Conservation (phyloP, 2,888 invertebrate species). For the Andrena bicolor region DNA sequence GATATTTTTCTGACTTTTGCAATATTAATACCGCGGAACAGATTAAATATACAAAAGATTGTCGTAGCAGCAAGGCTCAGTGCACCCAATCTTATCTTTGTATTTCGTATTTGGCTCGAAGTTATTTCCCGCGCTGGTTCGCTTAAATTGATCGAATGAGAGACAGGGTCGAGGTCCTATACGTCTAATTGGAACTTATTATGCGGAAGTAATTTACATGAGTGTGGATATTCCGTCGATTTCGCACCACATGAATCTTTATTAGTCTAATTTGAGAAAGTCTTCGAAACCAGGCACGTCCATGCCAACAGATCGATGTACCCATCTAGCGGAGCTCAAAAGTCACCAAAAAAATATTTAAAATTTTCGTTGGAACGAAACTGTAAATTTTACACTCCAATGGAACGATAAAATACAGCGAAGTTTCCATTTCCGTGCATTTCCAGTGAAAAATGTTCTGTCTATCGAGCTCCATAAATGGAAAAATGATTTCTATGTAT, state of each 20-base stretch:
- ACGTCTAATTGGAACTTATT: constrained; percentile 39
- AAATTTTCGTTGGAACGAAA: neutral
- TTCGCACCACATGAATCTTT: constrained; percentile 20
- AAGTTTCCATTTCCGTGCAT: neutral
- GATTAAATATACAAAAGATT: neutral
- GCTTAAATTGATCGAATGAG: constrained; percentile 14
- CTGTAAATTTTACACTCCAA: neutral
- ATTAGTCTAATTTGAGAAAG: constrained; percentile 15
- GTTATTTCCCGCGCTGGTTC: constrained; percentile 27
- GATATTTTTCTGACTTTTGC: too few species aligned
- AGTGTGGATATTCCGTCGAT: constrained; percentile 18
- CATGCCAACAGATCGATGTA: neutral
- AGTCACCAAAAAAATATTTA: neutral
- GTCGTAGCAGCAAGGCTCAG: neutral
- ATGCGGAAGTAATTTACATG: constrained; percentile 34
- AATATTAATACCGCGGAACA: too few species aligned
- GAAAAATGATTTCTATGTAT: neutral
- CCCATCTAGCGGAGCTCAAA: neutral
- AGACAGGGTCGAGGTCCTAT: neutral
- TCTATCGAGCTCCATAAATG: neutral
- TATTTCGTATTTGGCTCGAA: neutral
- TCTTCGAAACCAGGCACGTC: neutral
- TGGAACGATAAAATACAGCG: too few species aligned
- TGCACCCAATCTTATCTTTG: neutral
- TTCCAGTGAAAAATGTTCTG: neutral